Conservation (phyloP, 2,888 invertebrate genomes). For the Magallana nippona region DNA sequence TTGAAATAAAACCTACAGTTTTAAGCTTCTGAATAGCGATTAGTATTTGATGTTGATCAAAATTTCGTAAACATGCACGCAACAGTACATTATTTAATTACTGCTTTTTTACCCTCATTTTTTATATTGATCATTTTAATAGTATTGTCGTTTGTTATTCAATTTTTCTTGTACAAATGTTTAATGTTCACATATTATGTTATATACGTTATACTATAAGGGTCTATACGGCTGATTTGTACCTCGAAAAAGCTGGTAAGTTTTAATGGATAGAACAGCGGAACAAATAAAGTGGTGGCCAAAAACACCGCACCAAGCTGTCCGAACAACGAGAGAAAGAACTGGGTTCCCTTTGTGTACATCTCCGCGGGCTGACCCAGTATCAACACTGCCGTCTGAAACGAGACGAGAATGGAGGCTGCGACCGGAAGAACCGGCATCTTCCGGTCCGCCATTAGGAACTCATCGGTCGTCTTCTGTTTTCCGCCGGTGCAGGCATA, state of each 20-base stretch:
- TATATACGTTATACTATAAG: not conserved
- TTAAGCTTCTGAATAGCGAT: too few species aligned
- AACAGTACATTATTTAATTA: too few species aligned
- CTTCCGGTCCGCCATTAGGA: constrained; percentile 68
- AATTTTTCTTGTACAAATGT: not conserved
- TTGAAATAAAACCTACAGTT: too few species aligned
- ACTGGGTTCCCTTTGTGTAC: constrained; percentile 70
- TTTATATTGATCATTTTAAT: too few species aligned
- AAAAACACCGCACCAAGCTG: constrained; percentile 47
- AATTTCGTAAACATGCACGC: too few species aligned
- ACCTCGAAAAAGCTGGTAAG: constrained; percentile 65
- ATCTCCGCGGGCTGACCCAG: constrained; percentile 73
- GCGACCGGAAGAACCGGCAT: constrained; percentile 69
- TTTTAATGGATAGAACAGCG: constrained; percentile 61
- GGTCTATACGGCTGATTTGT: not conserved
- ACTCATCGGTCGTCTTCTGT: constrained; percentile 67
- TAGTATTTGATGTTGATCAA: too few species aligned
- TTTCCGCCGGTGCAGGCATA: constrained; percentile 63
- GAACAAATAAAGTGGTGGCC: constrained; percentile 60
- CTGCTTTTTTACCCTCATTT: too few species aligned
- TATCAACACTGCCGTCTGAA: constrained; percentile 75
- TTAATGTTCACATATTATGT: not conserved
- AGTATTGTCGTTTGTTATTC: too few species aligned
- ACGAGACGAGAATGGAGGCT: constrained; percentile 72
- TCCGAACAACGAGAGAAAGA: constrained; percentile 54